Conservation (phyloP, 2,113 vertebrate genomes). For the Neodontobutis hainanensis region DNA sequence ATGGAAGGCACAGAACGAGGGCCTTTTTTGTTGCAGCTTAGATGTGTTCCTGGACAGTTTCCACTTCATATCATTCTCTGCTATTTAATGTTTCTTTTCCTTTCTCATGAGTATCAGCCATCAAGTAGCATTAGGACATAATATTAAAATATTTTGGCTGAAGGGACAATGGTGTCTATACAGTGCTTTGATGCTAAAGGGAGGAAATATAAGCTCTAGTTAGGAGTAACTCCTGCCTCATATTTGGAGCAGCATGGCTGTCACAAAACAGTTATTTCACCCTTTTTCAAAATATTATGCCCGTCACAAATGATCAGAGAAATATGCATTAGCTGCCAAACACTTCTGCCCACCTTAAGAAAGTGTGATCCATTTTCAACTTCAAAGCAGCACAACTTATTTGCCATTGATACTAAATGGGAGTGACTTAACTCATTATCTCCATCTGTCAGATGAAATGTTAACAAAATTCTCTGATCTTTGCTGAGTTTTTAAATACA, state of each 20-base stretch:
- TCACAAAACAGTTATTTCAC: constrained; percentile 50
- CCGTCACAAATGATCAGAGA: constrained; percentile 62
- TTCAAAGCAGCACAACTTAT: constrained; percentile 30
- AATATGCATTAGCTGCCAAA: constrained; percentile 44
- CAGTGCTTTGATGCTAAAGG: constrained; percentile 48
- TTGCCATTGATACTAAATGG: constrained; percentile 20
- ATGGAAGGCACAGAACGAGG: constrained; percentile 31
- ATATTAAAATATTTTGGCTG: constrained; percentile 39
- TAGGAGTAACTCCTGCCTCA: constrained; percentile 34
- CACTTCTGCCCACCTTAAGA: constrained; percentile 47
- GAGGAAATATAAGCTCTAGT: constrained; percentile 26
- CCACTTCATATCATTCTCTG: constrained; percentile 45
- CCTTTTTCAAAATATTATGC: constrained; percentile 64
- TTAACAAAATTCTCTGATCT: background rate
- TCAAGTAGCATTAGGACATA: constrained; percentile 60
- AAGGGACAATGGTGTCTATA: constrained; percentile 37
- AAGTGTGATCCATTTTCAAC: constrained; percentile 23
- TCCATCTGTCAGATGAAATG: constrained; percentile 6
- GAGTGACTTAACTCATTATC: constrained; percentile 27
- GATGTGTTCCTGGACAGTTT: constrained; percentile 34
- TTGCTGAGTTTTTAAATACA: too few species aligned
- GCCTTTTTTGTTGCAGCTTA: constrained; percentile 43
- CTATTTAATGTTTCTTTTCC: constrained; percentile 43
- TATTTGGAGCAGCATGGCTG: constrained; percentile 51
- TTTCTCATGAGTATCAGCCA: constrained; percentile 52